Conservation (phyloP, 2,797 vertebrate species). For the Eptatretus atami region DNA sequence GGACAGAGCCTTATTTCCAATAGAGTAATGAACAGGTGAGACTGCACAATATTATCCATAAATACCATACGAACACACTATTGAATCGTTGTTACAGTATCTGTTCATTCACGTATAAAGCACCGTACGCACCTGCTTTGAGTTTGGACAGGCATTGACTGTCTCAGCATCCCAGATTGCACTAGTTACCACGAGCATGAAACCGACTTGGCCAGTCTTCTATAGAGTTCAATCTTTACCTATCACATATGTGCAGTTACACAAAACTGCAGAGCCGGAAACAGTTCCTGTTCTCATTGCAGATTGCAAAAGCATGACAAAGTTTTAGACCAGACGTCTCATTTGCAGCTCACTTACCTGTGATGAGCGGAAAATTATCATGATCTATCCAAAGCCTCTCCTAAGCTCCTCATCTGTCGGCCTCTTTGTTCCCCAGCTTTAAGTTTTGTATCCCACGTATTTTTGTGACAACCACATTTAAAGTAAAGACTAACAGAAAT, state of each 20-base stretch:
- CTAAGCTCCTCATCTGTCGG: slow-evolving; percentile 86
- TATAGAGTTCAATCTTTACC: slow-evolving; percentile 96
- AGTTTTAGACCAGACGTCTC: too few relatives aligned
- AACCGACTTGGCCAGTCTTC: slow-evolving; percentile 89
- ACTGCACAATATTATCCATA: too few relatives aligned
- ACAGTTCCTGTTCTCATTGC: too few relatives aligned
- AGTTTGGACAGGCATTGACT: slow-evolving; percentile 97
- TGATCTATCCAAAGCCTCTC: slow-evolving; percentile 98
- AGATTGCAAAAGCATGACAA: too few relatives aligned
- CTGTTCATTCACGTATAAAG: not conserved
- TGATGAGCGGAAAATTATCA: slow-evolving; percentile 99
- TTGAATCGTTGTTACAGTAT: not conserved
- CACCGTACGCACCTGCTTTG: slow-evolving; percentile 42
- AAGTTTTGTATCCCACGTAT: slow-evolving; percentile 90
- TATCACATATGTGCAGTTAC: slow-evolving; percentile 11
- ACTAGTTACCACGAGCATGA: slow-evolving; percentile 91
- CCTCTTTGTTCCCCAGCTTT: slow-evolving; percentile 95
- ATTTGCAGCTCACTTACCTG: slow-evolving; percentile 27
- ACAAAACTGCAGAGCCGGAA: too few relatives aligned
- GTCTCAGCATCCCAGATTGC: slow-evolving; percentile 95
- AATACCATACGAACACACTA: too few relatives aligned
- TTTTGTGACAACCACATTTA: slow-evolving; percentile 21
- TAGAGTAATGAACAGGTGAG: not conserved
- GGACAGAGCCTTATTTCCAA: slow-evolving; percentile 9
- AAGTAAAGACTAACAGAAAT: slow-evolving; percentile 7